phyloP scores from a whole-genome alignment of 2,888 invertebrate species.

The Mechanitis mazaeus region DNA sequence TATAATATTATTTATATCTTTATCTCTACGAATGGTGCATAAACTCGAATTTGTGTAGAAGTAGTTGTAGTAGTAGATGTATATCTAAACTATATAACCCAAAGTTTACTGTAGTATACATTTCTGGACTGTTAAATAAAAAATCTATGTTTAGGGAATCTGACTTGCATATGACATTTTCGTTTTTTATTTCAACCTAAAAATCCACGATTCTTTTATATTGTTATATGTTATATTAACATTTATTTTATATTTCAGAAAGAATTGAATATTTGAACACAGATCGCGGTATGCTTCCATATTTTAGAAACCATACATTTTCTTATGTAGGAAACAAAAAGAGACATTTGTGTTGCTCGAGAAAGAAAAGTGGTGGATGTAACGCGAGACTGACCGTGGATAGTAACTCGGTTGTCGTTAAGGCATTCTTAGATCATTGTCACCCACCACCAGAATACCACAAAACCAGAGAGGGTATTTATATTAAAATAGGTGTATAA shows the following conservation, averaged over 20 bases:
- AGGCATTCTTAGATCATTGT: conserved; percentile 29
- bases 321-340: conserved; percentile 24
- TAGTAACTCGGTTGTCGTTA: conserved; percentile 25
- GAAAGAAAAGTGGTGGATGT: conserved; percentile 29
- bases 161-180: no score
- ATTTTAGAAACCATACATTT: conserved; percentile 16
- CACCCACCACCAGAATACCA: conserved; percentile 33
- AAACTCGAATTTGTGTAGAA: no score
- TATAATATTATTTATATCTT: no score
- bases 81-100: no score
- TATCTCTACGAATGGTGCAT: no score
- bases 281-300: conserved; percentile 1
- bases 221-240: background rate
- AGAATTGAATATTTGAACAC: conserved; percentile 10
- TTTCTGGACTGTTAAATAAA: no score
- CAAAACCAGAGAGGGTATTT: conserved; percentile 19
- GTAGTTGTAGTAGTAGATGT: no score
- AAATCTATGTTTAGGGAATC: no score
- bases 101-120: no score
- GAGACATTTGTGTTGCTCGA: conserved; percentile 40
- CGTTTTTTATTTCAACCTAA: no score
- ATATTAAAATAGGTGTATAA: conserved; percentile 15
- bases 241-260: conserved; percentile 8
- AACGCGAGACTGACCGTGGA: conserved; percentile 34
- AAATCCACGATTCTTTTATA: no score